Evolutionary conservation across 2,888 invertebrate genomes (phyloP).

Genomic region (Drosophila cognata): DNA sequence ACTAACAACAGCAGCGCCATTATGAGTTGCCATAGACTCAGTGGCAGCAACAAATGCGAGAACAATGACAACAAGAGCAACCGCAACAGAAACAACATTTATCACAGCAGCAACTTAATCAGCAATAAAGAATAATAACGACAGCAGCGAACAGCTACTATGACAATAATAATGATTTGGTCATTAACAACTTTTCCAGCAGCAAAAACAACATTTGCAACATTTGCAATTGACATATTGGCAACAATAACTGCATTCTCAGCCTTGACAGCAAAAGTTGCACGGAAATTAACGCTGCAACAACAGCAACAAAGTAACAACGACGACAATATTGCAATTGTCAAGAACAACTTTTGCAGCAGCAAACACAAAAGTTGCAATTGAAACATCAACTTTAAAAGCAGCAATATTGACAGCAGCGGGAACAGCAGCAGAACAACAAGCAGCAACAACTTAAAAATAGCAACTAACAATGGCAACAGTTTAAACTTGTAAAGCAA

Average conservation of each 20-base stretch:
- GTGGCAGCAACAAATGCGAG: neutral
- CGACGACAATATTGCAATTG: neutral
- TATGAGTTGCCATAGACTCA: neutral
- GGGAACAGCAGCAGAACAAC: neutral
- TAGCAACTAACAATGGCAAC: neutral
- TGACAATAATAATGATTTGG: neutral
- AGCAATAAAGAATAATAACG: neutral
- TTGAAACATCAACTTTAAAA: neutral
- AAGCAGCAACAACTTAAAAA: neutral
- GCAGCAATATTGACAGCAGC: neutral
- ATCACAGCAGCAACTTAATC: slow-evolving; percentile 3
- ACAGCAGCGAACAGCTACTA: neutral
- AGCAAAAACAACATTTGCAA: neutral
- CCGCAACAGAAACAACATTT: neutral
- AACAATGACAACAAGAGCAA: neutral
- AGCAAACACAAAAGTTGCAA: neutral
- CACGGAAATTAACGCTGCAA: neutral
- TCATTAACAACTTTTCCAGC: neutral
- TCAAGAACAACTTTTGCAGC: neutral
- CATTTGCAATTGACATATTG: neutral
- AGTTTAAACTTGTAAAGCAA: neutral
- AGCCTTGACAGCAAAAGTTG: neutral
- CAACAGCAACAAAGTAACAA: neutral
- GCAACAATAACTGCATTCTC: neutral
- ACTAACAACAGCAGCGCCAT: slow-evolving; percentile 1